Percentiles rank a stretch among this genome's conserved stretches.
Conservation (phyloP, 2,888 invertebrate species). For the Neoscelio sp. region DNA sequence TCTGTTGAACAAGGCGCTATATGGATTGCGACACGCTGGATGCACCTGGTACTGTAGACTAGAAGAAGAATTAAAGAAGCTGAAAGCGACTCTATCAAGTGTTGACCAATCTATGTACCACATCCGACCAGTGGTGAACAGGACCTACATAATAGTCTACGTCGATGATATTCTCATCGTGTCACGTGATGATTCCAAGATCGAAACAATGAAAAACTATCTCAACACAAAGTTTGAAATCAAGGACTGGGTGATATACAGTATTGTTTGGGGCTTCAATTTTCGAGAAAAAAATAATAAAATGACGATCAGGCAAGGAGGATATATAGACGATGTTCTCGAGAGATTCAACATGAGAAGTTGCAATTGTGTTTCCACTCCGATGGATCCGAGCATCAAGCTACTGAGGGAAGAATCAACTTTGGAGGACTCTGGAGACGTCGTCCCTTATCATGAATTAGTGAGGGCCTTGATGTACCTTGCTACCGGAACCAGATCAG, state of each 20-base stretch:
- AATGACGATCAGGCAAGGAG: background rate
- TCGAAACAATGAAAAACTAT: no score
- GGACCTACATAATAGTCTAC: no score
- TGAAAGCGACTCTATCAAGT: no score
- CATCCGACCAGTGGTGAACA: background rate
- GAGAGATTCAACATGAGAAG: background rate
- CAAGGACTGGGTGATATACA: background rate
- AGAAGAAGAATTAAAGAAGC: background rate
- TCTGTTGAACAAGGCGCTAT: background rate
- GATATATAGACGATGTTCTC: background rate
- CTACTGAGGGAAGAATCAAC: background rate
- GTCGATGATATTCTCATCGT: no score
- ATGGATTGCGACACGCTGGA: background rate
- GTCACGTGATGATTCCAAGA: no score
- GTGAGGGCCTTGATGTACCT: background rate
- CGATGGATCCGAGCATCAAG: background rate
- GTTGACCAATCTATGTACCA: background rate
- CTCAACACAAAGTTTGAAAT: no score
- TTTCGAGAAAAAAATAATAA: background rate
- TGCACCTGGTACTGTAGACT: background rate
- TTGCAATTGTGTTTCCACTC: no score
- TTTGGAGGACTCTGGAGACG: background rate
- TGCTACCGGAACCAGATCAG: background rate
- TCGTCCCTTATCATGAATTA: background rate
- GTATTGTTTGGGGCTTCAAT: background rate